Base-by-base conservation (phyloP, 2,797 vertebrate species). In the Sebastiscus albofasciatus region DNA sequence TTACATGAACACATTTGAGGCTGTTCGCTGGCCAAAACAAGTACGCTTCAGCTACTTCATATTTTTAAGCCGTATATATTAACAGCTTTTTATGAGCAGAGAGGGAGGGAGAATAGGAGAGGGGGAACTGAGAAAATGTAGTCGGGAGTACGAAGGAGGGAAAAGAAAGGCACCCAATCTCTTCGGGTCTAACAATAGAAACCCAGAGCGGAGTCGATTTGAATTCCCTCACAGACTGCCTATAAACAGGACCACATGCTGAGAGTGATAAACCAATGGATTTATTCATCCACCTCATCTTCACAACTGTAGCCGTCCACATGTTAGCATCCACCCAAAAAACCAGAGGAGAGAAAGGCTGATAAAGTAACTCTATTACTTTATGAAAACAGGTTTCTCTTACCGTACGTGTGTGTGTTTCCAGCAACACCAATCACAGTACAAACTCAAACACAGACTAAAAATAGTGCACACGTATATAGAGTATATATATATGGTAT, bases 261-360 rank as follows among this genome's bases (percentile, higher is more conserved):
- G 92, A 90, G 94, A 93, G 91, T 87, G 94, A 96, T 96, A 96
- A 96, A 95, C 95, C 91, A 82, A 90, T 88, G 94, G 87, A 94
- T 91, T 90, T 90, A 92, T 92, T 92, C 91, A 94, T 93, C 93
- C 87, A 90, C 93, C 85, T 93, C 93, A 91, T 95, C 94, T 94
- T 92, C 92, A 83, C 88, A 68, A 73, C 79, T 72, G 80, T 88
- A 93, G 90, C 92, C 60, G 72, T 88, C 90, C 87, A 92, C 89
- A 92, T 90, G 94, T 93, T 91, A 89, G 87, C 66, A 90, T 95
- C 90, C 92, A 92, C 89, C 93, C 75, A 73, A 67, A 76, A 86
- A 75, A 80, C 5, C 42, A 69, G 61, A 39, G 65, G 62, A 61
- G 69, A 72, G 67, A 72, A 56, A 67, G 54, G 80, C 75, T 75